Base-by-base conservation (phyloP, 2,888 invertebrate genomes). In the Neoaliturus tenellus region DNA sequence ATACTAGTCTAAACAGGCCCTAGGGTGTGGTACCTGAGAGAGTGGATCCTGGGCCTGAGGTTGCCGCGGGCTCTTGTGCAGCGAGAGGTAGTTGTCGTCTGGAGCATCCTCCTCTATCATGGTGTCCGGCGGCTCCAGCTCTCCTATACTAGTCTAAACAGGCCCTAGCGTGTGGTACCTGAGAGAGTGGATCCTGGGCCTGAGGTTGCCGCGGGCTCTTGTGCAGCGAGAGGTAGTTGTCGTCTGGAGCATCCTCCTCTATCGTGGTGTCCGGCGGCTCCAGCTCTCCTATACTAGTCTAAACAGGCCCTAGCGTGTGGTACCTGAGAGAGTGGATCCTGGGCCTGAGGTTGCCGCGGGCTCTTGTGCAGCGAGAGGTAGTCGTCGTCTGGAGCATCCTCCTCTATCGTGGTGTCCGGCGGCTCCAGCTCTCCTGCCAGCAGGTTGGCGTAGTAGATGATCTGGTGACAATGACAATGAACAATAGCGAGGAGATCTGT, bases 361-460 rank as follows among this genome's bases (percentile, higher is more conserved):
- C 80, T 78, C 55, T 86, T 85, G 28, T 86, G 69, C 4, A 92
- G 91, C 17, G 93, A 88, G 0, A 92, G 91, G 87, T 94, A 93
- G 85, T 90, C 90, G 41, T 82, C 90, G 1, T 93, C 92, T 86
- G 84, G 82, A 23, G 94, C 94, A 84, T 94, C 93, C 4, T 93
- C 90, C 23, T 88, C 86, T 23, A 78, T 23, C n/a, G 31, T n/a
- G 8, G 23, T 17, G 10, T 93, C 93, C 35, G 93, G 93, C 0
- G 94, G 91, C 89, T 97, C 96, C 90, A 95, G 91, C 82, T 93
- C 93, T 0, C 98, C 98, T 1, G 97, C 97, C 87, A 97, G 89
- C 90, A 98, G 95, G 90, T 95, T 97, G 17, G 98, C 97, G 91
- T 96, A 98, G 90, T 96, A 97, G 44, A 96, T 92, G 90, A 97